Evolutionary conservation across 2,888 invertebrate species (phyloP).

Genomic region (Lamellibrachia columna): DNA sequence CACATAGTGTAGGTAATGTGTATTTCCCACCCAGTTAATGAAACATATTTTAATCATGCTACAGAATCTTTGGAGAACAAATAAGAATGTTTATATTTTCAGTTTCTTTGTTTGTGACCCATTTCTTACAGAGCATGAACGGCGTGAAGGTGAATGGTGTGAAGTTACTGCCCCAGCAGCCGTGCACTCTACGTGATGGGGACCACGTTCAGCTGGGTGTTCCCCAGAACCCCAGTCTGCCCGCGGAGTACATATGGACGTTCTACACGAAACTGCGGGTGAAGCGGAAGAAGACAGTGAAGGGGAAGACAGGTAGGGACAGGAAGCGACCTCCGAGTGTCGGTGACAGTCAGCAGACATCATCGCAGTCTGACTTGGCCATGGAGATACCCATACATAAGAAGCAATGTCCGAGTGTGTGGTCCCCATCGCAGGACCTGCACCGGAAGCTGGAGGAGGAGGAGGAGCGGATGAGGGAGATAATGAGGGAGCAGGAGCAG

Average conservation of each 20-base stretch:
- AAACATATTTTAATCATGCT: background rate
- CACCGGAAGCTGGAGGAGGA: constrained; percentile 45
- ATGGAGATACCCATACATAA: background rate
- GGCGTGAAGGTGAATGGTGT: constrained; percentile 55
- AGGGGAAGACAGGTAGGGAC: background rate
- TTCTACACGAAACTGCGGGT: constrained; percentile 38
- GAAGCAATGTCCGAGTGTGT: background rate
- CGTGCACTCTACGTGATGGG: constrained; percentile 47
- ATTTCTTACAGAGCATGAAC: constrained; percentile 52
- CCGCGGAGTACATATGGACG: constrained; percentile 51
- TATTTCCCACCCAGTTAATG: background rate
- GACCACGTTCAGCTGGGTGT: constrained; percentile 56
- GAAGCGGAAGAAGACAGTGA: background rate
- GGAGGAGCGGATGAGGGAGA: constrained; percentile 39
- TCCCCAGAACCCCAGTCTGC: constrained; percentile 39
- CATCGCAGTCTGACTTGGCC: background rate
- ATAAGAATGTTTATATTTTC: background rate
- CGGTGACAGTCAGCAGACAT: background rate
- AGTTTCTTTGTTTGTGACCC: background rate
- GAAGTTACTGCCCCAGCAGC: constrained; percentile 43
- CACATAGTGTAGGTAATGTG: background rate
- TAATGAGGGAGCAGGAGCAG: constrained; percentile 41
- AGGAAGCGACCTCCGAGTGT: background rate
- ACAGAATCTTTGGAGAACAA: background rate
- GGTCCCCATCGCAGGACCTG: constrained; percentile 38